These are phyloP conservation scores for Tetranychus truncatus DNA, from an alignment of 2,888 invertebrate species.

Conservation along the genomic window DNA sequence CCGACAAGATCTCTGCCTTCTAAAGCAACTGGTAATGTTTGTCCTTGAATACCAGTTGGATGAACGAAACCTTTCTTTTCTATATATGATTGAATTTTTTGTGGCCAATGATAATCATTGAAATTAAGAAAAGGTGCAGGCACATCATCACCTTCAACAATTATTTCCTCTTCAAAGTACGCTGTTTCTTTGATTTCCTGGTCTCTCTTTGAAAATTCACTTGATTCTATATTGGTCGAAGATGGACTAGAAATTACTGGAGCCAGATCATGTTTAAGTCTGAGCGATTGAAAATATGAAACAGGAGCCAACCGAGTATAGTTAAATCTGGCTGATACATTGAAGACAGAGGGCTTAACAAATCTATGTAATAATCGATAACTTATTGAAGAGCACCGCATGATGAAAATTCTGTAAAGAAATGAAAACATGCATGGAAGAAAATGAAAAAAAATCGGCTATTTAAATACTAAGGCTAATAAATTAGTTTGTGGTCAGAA, in stretches of 20 bases:
- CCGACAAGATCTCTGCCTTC: slow-evolving; percentile 84
- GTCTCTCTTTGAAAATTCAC: not conserved
- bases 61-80: slow-evolving; percentile 32
- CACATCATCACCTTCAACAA: not conserved
- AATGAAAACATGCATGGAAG: no score
- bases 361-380: not conserved
- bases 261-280: not conserved
- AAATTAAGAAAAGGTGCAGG: slow-evolving; percentile 13
- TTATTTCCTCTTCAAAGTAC: slow-evolving; percentile 6
- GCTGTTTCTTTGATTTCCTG: not conserved
- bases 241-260: not conserved
- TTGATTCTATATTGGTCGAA: not conserved
- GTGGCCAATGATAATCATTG: slow-evolving; percentile 10
- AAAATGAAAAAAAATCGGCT: no score
- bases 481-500: no score
- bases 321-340: not conserved
- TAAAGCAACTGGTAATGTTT: slow-evolving; percentile 86
- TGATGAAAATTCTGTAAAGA: no score
- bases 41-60: slow-evolving; percentile 84
- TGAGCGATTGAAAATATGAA: not conserved
- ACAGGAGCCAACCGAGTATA: not conserved
- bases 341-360: not conserved
- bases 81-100: not conserved
- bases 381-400: not conserved
- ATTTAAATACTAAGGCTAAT: no score